Base-by-base conservation (phyloP, 2,113 vertebrate genomes). In the Choloepus hoffmanni region DNA sequence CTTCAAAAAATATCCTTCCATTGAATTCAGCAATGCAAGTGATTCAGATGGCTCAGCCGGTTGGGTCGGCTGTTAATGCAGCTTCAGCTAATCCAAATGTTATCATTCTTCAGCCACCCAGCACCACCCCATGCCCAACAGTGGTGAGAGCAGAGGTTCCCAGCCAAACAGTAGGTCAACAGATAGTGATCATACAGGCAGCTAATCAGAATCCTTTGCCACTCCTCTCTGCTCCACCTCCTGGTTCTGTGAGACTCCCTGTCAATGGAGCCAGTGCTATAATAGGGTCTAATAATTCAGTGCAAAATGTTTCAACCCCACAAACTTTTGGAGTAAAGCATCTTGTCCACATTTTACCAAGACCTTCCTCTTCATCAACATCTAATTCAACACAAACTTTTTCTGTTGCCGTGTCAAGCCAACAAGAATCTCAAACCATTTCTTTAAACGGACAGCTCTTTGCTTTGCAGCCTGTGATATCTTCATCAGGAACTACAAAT, bases 121-220 rank as follows among this genome's bases (percentile, higher is more conserved):
- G 98, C 95, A 97, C 99, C 0, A 97, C 99, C 86, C 98, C 99
- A 0, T 98, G 99, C 70, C 98, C 99, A 18, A 96, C 99, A 1
- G 98, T 99, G 82, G 97, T 99, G 93, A 99, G 99, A 95, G 99
- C 99, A 0, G 99, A 99, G 92, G 98, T 99, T 94, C 98, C 99
- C 88, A 99, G 97, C 98, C 99, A 99, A 97, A 98, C 99, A 0
- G 98, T 99, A 19, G 99, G 99, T 96, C 99, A 99, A 67, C 99
- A 99, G 85, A 99, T 99, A 96, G 99, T 99, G 68, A 99, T 99
- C 97, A 99, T 99, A 96, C 99, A 99, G 98, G 98, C 99, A 86
- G 99, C 99, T 91, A 99, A 99, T 98, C 99, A 99, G 98, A 98
- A 98, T 53, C 97, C 99, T 45, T 98, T 99, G 84, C 98, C 99